A percentile compares a stretch with the other conserved stretches of the same genome.
phyloP scores from a whole-genome alignment of 2,888 invertebrate species.

The Flexamia atlantica region DNA sequence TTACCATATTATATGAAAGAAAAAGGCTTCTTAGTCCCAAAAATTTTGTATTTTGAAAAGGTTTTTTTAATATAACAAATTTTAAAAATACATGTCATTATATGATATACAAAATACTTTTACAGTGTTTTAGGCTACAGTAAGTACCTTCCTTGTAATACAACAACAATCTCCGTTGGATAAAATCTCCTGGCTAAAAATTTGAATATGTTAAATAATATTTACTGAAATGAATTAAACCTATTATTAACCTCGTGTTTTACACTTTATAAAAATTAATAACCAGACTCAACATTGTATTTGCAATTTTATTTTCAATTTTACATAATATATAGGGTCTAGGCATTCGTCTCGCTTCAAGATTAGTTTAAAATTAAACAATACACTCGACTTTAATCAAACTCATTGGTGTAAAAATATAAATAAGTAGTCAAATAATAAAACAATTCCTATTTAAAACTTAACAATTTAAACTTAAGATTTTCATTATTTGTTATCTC shows the following conservation, averaged over 20 bases:
- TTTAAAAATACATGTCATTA: background rate
- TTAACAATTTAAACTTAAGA: background rate
- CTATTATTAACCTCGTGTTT: background rate
- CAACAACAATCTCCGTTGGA: background rate
- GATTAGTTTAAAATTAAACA: background rate
- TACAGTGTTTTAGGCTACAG: slow-evolving; percentile 36
- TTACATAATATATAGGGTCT: background rate
- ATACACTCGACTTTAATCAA: background rate
- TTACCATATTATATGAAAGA: no score
- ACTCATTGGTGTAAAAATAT: slow-evolving; percentile 1
- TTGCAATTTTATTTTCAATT: background rate
- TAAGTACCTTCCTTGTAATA: slow-evolving; percentile 48
- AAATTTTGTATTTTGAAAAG: slow-evolving; percentile 33
- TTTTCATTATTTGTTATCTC: slow-evolving; percentile 61
- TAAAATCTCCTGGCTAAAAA: background rate
- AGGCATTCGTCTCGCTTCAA: background rate
- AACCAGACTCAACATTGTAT: background rate
- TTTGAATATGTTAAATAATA: background rate
- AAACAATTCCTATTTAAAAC: slow-evolving; percentile 22
- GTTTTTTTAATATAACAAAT: slow-evolving; percentile 13
- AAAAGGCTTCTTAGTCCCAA: slow-evolving; percentile 10
- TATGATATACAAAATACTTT: slow-evolving; percentile 34
- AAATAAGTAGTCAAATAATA: slow-evolving; percentile 45
- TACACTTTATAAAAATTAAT: background rate
- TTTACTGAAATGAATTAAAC: background rate